Conservation (phyloP, 1,140 invertebrate species). For the Pseudobourletiella spinata region DNA sequence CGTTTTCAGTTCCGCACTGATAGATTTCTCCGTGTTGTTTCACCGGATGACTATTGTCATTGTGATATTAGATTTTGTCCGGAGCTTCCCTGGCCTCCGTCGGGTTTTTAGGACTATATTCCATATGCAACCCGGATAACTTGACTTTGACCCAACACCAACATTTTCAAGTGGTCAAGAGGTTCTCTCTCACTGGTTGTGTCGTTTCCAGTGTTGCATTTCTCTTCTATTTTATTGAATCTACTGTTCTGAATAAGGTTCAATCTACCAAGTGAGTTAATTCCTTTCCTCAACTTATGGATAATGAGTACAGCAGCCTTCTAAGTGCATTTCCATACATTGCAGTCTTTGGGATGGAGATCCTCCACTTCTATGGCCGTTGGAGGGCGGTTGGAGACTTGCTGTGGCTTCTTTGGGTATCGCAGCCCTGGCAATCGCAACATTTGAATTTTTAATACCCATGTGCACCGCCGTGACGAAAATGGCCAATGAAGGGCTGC, state of each 20-base stretch:
- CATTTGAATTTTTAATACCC: conserved; percentile 33
- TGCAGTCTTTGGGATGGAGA: conserved; percentile 31
- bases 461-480: conserved; percentile 19
- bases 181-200: conserved; percentile 33
- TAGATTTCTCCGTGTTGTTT: too few relatives aligned
- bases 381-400: conserved; percentile 30
- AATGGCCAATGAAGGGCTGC: conserved; percentile 33
- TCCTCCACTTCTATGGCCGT: conserved; percentile 32
- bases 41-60: too few relatives aligned
- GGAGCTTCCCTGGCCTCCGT: conserved; percentile 30
- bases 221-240: conserved; percentile 29
- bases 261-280: conserved; percentile 4
- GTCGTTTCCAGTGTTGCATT: conserved; percentile 23
- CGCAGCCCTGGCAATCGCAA: conserved; percentile 29
- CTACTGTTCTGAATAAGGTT: conserved; percentile 30
- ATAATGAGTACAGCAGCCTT: too few relatives aligned
- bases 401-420: conserved; percentile 30
- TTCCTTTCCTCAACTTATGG: background rate
- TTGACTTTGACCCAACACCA: conserved; percentile 29
- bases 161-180: conserved; percentile 30
- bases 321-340: too few relatives aligned
- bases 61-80: conserved; percentile 22
- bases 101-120: conserved; percentile 33
- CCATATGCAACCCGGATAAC: conserved; percentile 29
- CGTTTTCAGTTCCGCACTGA: too few relatives aligned